Base-by-base conservation (phyloP, 2,888 invertebrate species). In the Mechanitis mazaeus region DNA sequence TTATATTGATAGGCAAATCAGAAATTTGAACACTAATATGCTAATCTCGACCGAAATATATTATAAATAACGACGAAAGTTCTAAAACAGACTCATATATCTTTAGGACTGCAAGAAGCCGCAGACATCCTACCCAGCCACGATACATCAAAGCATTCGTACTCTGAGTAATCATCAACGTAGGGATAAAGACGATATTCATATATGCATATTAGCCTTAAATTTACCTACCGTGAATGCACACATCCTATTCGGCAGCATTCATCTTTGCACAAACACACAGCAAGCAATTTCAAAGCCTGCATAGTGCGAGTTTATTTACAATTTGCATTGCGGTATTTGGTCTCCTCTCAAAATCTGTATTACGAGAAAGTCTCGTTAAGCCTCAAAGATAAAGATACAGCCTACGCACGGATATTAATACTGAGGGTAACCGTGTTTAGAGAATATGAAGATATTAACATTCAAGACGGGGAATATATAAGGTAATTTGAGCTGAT, bases 251-350 rank as follows among this genome's bases (percentile, higher is more conserved):
- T 65, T 65, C 64, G 63, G 66, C 66, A 69, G 69, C 68, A 69
- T 71, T 69, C 69, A 69, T 71, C 71, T 71, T 71, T 71, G 68
- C 71, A 67, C 28, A 31, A 31, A 31, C 28, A 28, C 20, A 20
- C 63, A 66, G 71, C 71, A 71, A 69, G 71, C 68, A 70, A 71
- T 71, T 71, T 69, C 68, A 69, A 69, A 68, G 68, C 68, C 68
- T 59, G 64, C 65, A 64, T 67, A 65, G 67, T 65, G 64, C 65
- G 64, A 64, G 69, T 65, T 64, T 69, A 71, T 70, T 71, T 70
- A 71, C 69, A 68, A 71, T 71, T 71, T 69, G 69, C 67, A 68
- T 67, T 70, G 69, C 68, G 71, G 71, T 68, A 68, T 71, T 71
- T 68, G 71, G 67, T 66, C 64, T 71, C 46, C 69, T 68, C 71